Base-by-base conservation (phyloP, 2,888 invertebrate species). In the Xanthia icteritia region DNA sequence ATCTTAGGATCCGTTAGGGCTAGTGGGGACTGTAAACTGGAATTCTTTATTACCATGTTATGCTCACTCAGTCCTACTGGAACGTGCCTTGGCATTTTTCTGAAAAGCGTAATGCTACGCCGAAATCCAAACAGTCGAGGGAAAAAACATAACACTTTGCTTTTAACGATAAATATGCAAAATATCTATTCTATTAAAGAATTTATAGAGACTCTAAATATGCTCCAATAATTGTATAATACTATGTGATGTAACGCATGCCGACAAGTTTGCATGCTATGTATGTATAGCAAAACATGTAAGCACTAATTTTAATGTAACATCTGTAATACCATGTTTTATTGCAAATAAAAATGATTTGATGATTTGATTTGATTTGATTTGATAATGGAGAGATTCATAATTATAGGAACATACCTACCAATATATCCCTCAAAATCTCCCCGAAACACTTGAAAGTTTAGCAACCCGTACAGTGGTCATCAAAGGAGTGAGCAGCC, bases 1-100 rank as follows among this genome's bases (percentile, higher is more conserved):
- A 82, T 82, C 84, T 84, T 79, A 51, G 42, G 60, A 42, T 11
- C 27, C 61, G 60, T 64, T 72, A 20, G 63, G 61, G 42, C 58
- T 69, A n/a, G 60, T 68, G 20, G 45, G 68, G 56, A 65, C 61
- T 74, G 73, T 64, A 79, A 60, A 76, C 76, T 66, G 45, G 23
- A 67, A 76, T 66, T 70, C 58, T 67, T 80, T 79, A 36, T 70
- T 45, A 27, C 6, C 45, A 60, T 66, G 27, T 17, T 36, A 56
- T 42, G 20, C 15, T 42, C 8, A 27, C 8, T 71, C 1, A 54
- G 8, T 3, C 54, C 42, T 17, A 27, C 17, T 72, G 2, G 15
- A 48, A 39, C 20, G 36, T 1, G 36, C 5, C 20, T 20, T 5
- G 20, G 20, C 6, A 15, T 54, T 60, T 27, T 13, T n/a, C 20